These are phyloP conservation scores for Aricia agestis DNA, from an alignment of 1,140 invertebrate genomes.

Conservation along the genomic window DNA sequence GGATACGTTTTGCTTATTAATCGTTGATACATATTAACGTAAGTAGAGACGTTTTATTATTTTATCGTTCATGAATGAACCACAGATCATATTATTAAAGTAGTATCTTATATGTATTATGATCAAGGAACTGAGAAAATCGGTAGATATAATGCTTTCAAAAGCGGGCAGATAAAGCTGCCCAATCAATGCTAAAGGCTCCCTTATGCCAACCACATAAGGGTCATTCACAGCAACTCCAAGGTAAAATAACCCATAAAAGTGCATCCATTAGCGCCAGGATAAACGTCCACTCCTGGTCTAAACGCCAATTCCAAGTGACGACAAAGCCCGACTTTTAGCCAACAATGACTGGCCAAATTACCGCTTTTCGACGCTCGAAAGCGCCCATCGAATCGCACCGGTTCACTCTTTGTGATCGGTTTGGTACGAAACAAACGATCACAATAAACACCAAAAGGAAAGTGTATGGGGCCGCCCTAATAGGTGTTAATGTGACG, in stretches of 20 bases:
- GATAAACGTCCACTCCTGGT: slow-evolving; percentile 56
- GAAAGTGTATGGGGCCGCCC: slow-evolving; percentile 60
- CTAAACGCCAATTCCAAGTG: slow-evolving; percentile 73
- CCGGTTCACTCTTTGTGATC: slow-evolving; percentile 58
- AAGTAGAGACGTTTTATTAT: too few species aligned
- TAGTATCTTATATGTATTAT: too few species aligned
- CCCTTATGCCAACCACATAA: not conserved
- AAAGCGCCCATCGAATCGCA: slow-evolving; percentile 63
- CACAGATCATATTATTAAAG: too few species aligned
- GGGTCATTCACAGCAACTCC: not conserved
- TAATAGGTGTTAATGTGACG: slow-evolving; percentile 70
- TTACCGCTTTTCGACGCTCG: slow-evolving; percentile 70
- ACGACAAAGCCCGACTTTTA: slow-evolving; percentile 69
- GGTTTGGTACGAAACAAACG: slow-evolving; percentile 70
- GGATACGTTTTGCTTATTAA: too few species aligned
- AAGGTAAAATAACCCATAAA: not conserved
- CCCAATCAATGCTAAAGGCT: not conserved
- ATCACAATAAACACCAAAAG: slow-evolving; percentile 71
- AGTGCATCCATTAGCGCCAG: slow-evolving; percentile 25
- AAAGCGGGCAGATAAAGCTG: too few species aligned
- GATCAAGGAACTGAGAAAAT: too few species aligned
- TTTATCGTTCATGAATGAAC: too few species aligned
- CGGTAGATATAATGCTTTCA: too few species aligned
- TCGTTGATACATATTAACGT: too few species aligned
- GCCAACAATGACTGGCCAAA: slow-evolving; percentile 70